phyloP scores from a whole-genome alignment of 2,113 vertebrate genomes.

The Pseudois nayaur region DNA sequence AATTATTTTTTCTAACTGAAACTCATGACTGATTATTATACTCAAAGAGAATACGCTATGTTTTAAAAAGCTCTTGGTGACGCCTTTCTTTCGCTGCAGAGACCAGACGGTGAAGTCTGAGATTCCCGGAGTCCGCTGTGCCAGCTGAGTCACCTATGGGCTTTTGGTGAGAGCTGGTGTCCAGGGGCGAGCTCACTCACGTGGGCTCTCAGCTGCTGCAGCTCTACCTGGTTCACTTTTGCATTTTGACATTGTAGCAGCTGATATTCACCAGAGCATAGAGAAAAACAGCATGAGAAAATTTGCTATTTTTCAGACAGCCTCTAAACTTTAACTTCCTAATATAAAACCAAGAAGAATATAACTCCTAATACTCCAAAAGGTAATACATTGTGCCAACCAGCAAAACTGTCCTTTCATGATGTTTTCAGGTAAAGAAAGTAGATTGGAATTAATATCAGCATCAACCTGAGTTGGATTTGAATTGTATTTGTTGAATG shows the following conservation, averaged over 20 bases:
- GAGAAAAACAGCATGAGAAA: background rate
- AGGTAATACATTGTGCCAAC: background rate
- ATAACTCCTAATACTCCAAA: background rate
- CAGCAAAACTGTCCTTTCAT: background rate
- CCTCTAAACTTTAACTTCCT: background rate
- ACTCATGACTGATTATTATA: background rate
- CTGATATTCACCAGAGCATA: background rate
- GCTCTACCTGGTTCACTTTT: constrained; percentile 16
- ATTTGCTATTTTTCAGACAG: constrained; percentile 23
- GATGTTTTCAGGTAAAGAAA: background rate
- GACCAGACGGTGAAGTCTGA: background rate
- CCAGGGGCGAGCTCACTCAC: background rate
- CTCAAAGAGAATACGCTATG: background rate
- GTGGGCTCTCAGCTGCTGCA: background rate
- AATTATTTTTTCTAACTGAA: background rate
- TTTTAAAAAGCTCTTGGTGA: background rate
- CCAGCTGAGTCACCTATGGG: rapidly evolving
- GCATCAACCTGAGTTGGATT: background rate
- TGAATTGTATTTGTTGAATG: background rate
- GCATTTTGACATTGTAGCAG: constrained; percentile 31
- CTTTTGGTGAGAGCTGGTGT: background rate
- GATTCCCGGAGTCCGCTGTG: background rate
- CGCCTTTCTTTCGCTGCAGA: background rate
- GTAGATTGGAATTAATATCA: background rate
- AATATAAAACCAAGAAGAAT: background rate